These are phyloP conservation scores for Clangula hyemalis DNA, from an alignment of 2,797 vertebrate genomes.

Conservation along the genomic window DNA sequence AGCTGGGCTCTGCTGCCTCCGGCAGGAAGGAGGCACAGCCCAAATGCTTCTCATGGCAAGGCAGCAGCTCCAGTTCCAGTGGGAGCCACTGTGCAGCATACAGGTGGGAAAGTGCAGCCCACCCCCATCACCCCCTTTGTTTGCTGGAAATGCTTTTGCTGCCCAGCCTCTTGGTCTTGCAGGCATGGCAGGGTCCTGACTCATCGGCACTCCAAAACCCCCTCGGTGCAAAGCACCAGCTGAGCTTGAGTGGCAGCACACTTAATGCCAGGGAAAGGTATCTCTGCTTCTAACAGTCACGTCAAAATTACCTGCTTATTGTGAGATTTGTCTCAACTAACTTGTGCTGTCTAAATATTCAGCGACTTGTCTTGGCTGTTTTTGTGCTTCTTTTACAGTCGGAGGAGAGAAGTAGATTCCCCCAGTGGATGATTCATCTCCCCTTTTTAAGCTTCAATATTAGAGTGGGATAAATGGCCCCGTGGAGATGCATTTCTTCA, in stretches of 20 bases:
- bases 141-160: not conserved
- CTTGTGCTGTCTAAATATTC: constrained; percentile 61
- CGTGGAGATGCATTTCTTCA: not conserved
- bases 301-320: constrained; percentile 51
- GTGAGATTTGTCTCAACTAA: constrained; percentile 51
- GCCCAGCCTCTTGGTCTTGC: not conserved
- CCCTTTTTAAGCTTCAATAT: not conserved
- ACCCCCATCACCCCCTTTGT: not conserved
- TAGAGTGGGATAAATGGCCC: constrained; percentile 26
- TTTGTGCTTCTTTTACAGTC: constrained; percentile 1
- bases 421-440: constrained; percentile 45
- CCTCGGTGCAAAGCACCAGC: not conserved
- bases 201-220: not conserved
- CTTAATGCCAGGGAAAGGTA: not conserved
- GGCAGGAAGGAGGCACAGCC: not conserved
- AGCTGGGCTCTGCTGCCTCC: not conserved
- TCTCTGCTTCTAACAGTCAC: constrained; percentile 26
- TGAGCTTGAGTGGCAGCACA: constrained; percentile 31
- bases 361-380: constrained; percentile 26
- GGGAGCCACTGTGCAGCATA: not conserved
- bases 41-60: not conserved
- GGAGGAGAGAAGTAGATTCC: not conserved
- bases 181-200: not conserved
- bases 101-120: not conserved
- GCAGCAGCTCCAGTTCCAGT: not conserved